Base-by-base conservation (phyloP, 2,113 vertebrate species). In the Vidua chalybeata region DNA sequence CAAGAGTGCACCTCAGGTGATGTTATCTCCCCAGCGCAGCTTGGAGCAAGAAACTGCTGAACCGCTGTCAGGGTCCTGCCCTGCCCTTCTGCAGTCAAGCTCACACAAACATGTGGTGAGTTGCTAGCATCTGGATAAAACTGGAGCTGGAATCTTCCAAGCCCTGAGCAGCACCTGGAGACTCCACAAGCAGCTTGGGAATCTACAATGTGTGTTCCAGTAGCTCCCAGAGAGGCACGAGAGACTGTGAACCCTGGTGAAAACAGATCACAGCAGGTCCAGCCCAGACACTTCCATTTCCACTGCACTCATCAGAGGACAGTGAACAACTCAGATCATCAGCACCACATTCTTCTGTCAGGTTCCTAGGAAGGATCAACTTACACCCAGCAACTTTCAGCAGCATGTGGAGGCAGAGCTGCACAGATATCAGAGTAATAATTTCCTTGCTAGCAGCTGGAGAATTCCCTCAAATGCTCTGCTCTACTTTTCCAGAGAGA, bases 91-190 rank as follows among this genome's bases (percentile, higher is more conserved):
- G 31, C 56, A 89, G 61, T 30, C 56, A 61, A 64, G 66, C 56
- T 85, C 56, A 72, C 24, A 48, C 15, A 72, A 64, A 82, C 0
- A 0, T 3, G 7, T 3, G 59, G 39, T 1, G 1, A n/a, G 33
- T 6, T 71, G 58, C 45, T 59, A 82, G 54, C 27, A 27, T 19
- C 55, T 62, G 45, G 41, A 28, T 30, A 63, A 58, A 81, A 59
- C 30, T 16, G 33, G 48, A 74, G 51, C 43, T 67, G 72, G 39
- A 89, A 63, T 51, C 37, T 83, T 84, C 41, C 5, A 1, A 86
- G 67, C 37, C 41, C 37, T 30, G 13, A 87, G 72, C 72, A 90
- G 82, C 55, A 83, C 88, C 58, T 85, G 68, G 59, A 80, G 56
- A 49, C 43, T 41, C 35, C 3, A 11, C 0, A 2, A 74, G 43